These are phyloP conservation scores for Hipparchia sbordonii DNA, from an alignment of 2,888 invertebrate species.

Conservation along the genomic window DNA sequence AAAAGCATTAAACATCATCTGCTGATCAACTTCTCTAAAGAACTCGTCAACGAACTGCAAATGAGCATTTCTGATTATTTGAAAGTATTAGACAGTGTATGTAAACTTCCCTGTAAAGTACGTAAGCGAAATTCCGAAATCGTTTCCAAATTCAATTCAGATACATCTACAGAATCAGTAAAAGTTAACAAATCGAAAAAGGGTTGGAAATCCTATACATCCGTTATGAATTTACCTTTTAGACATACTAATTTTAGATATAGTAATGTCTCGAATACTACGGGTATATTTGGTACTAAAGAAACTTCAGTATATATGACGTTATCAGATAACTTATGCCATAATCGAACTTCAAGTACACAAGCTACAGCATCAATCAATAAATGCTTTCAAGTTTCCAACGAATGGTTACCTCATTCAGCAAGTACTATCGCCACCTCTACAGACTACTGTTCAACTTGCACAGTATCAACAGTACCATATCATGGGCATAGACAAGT, in stretches of 20 bases:
- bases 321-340: conserved; percentile 53
- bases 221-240: conserved; percentile 16
- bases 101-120: not conserved
- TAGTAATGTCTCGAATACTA: conserved; percentile 22
- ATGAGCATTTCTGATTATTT: conserved; percentile 14
- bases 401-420: conserved; percentile 21
- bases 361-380: conserved; percentile 76
- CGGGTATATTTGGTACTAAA: conserved; percentile 50
- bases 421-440: conserved; percentile 33
- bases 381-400: conserved; percentile 68
- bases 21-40: conserved; percentile 32
- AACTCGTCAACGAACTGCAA: not conserved
- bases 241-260: not conserved
- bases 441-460: conserved; percentile 48
- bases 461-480: conserved; percentile 44
- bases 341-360: conserved; percentile 56
- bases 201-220: conserved; percentile 16
- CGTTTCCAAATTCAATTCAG: conserved; percentile 14
- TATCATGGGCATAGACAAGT: conserved; percentile 37
- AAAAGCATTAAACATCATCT: conserved; percentile 34
- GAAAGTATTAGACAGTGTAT: conserved; percentile 4
- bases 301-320: conserved; percentile 66
- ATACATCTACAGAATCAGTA: not conserved
- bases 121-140: not conserved
- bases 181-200: conserved; percentile 3